phyloP scores from a whole-genome alignment of 1,140 invertebrate species.

The Pseudomyrmex gracilis region DNA sequence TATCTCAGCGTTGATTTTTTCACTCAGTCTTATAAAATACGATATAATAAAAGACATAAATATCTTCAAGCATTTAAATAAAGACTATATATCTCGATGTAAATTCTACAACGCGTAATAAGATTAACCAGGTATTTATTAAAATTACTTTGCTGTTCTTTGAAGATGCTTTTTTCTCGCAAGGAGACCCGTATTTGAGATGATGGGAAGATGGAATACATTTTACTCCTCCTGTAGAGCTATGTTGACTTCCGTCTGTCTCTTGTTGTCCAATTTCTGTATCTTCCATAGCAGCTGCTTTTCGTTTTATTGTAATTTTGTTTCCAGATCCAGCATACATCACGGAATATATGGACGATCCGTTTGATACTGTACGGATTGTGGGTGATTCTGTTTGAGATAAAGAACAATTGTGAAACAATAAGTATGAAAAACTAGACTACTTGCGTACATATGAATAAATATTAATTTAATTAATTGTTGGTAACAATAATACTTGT shows the following conservation, averaged over 20 bases:
- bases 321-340: constrained; percentile 92
- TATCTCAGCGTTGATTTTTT: no score
- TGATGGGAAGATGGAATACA: constrained; percentile 83
- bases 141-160: constrained; percentile 84
- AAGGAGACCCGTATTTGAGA: constrained; percentile 80
- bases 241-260: constrained; percentile 75
- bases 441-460: background rate
- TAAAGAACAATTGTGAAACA: background rate
- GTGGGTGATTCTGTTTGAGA: constrained; percentile 79
- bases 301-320: constrained; percentile 93
- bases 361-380: constrained; percentile 88
- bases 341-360: constrained; percentile 91
- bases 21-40: no score
- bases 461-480: background rate
- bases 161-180: constrained; percentile 81
- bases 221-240: constrained; percentile 81
- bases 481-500: no score
- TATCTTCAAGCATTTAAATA: constrained; percentile 65
- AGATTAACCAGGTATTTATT: constrained; percentile 73
- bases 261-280: constrained; percentile 77
- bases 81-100: constrained; percentile 60
- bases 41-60: background rate
- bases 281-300: constrained; percentile 86
- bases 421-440: background rate
- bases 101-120: constrained; percentile 64